Conservation (phyloP, 2,113 vertebrate species). For the Serilophus lunatus region DNA sequence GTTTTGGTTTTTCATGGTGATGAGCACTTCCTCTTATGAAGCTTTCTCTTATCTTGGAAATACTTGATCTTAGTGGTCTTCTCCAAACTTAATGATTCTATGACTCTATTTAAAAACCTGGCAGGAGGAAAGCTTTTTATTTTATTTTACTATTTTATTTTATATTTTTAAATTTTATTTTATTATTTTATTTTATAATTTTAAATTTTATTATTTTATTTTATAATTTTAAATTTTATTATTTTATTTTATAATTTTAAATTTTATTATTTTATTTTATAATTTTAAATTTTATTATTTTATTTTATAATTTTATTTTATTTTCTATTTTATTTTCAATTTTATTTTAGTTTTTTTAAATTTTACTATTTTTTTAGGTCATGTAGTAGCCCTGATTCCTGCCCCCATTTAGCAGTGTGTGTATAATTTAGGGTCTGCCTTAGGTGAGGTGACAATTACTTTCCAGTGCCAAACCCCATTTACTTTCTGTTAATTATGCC, state of each 20-base stretch:
- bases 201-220: background rate
- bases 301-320: background rate
- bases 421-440: background rate
- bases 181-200: too few relatives aligned
- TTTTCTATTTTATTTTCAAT: accelerated
- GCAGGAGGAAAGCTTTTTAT: background rate
- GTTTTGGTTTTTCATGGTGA: background rate
- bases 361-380: background rate
- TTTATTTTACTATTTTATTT: background rate
- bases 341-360: too few relatives aligned
- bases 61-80: background rate
- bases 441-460: background rate
- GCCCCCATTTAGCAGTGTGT: background rate
- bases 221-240: accelerated
- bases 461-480: background rate
- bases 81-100: background rate
- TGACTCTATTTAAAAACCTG: background rate
- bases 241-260: background rate
- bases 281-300: too few relatives aligned
- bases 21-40: background rate
- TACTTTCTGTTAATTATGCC: background rate
- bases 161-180: too few relatives aligned
- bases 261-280: background rate
- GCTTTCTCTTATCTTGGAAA: background rate
- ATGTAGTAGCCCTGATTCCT: background rate